A percentile compares a stretch with the other conserved stretches of the same genome.
Conservation (phyloP, 2,888 invertebrate species). For the Calliphora vomitoria region DNA sequence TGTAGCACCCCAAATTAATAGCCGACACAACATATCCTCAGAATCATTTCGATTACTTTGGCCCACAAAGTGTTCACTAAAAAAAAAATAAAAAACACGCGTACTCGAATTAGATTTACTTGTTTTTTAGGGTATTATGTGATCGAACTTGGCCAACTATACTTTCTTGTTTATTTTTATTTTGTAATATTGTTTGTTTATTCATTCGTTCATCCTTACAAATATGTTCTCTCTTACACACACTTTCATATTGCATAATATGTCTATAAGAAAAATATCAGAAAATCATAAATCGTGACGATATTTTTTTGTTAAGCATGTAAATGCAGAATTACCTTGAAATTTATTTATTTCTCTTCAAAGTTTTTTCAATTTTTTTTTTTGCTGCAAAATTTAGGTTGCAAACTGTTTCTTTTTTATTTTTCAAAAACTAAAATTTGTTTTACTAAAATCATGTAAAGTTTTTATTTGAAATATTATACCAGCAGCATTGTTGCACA, state of each 20-base stretch:
- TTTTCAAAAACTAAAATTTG: constrained; percentile 2
- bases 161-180: constrained; percentile 3
- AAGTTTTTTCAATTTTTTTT: background rate
- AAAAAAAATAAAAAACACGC: too few species aligned
- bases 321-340: constrained; percentile 63
- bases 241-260: background rate
- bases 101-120: too few species aligned
- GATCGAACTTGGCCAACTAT: too few species aligned
- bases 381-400: constrained; percentile 41
- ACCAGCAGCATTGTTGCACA: too few species aligned
- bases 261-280: constrained; percentile 33
- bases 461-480: too few species aligned
- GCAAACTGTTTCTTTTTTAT: background rate
- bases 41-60: too few species aligned
- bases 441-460: too few species aligned
- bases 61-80: too few species aligned
- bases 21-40: too few species aligned
- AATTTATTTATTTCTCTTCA: constrained; percentile 36
- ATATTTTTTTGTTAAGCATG: constrained; percentile 29
- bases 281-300: constrained; percentile 61
- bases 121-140: too few species aligned
- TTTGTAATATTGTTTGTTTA: constrained; percentile 5
- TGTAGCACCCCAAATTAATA: too few species aligned
- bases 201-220: constrained; percentile 43
- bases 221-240: background rate